These are phyloP conservation scores for Andrena dorsata DNA, from an alignment of 2,888 invertebrate species.

Conservation along the genomic window DNA sequence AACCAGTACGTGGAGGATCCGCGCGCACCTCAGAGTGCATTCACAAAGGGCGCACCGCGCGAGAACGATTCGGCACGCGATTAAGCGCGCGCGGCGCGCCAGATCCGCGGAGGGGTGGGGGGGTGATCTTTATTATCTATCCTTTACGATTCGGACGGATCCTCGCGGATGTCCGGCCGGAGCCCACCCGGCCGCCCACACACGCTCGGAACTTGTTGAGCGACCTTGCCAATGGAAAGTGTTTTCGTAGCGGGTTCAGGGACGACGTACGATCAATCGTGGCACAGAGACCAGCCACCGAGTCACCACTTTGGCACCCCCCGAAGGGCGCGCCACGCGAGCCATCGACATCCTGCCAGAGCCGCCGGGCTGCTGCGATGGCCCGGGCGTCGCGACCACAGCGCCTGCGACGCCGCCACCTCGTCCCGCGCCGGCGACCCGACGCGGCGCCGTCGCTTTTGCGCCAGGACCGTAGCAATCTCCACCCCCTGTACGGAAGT, in stretches of 20 bases:
- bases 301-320: slow-evolving; percentile 76
- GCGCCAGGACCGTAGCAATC: slow-evolving; percentile 54
- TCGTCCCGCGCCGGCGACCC: slow-evolving; percentile 53
- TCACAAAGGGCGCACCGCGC: slow-evolving; percentile 2
- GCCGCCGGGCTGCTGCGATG: slow-evolving; percentile 81
- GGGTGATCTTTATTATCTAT: slow-evolving; percentile 8
- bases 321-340: slow-evolving; percentile 81
- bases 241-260: slow-evolving; percentile 51
- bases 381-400: slow-evolving; percentile 83
- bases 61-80: slow-evolving; percentile 14
- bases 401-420: slow-evolving; percentile 76
- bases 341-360: slow-evolving; percentile 82
- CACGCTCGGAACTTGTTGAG: slow-evolving; percentile 64
- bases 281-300: slow-evolving; percentile 60
- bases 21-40: slow-evolving; percentile 8
- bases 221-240: slow-evolving; percentile 57
- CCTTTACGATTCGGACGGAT: neutral
- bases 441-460: slow-evolving; percentile 23
- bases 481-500: neutral
- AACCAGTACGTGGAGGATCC: neutral
- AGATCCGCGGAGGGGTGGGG: neutral
- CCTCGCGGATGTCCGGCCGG: neutral
- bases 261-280: slow-evolving; percentile 68
- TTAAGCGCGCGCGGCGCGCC: slow-evolving; percentile 19
- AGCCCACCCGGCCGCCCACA: slow-evolving; percentile 9